phyloP scores from a whole-genome alignment of 2,797 vertebrate species.

The Naso thynnoides region DNA sequence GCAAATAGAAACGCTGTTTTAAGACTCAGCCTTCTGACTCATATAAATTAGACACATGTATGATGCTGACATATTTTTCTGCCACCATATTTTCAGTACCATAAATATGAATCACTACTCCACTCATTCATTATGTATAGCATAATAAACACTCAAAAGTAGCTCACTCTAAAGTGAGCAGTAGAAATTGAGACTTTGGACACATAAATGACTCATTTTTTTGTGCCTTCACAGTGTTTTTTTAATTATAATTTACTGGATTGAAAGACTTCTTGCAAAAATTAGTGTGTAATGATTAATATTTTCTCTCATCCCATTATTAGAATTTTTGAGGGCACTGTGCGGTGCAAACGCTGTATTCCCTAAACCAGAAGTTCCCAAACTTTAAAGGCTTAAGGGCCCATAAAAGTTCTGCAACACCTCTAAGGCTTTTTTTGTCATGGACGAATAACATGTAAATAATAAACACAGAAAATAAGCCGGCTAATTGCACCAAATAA shows the following conservation, averaged over 20 bases:
- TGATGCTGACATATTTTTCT: constrained; percentile 6
- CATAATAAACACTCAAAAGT: background rate
- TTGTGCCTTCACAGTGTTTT: background rate
- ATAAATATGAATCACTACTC: background rate
- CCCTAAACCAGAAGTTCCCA: too few relatives aligned
- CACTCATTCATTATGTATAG: background rate
- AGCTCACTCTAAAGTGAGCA: background rate
- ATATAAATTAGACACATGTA: background rate
- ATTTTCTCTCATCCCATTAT: background rate
- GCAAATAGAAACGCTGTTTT: constrained; percentile 40
- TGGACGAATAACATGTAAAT: too few relatives aligned
- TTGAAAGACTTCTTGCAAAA: too few relatives aligned
- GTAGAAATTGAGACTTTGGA: background rate
- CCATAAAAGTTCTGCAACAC: too few relatives aligned
- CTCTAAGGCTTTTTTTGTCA: too few relatives aligned
- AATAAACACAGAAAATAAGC: too few relatives aligned
- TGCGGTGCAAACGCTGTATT: background rate
- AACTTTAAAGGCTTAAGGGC: too few relatives aligned
- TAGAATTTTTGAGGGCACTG: background rate
- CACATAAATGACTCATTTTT: background rate
- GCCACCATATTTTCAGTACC: background rate
- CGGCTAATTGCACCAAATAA: too few relatives aligned
- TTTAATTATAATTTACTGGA: background rate
- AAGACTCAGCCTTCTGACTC: constrained; percentile 15
- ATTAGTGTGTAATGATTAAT: too few relatives aligned